Conservation (phyloP, 1,140 invertebrate species). For the Trichonephila clavata region DNA sequence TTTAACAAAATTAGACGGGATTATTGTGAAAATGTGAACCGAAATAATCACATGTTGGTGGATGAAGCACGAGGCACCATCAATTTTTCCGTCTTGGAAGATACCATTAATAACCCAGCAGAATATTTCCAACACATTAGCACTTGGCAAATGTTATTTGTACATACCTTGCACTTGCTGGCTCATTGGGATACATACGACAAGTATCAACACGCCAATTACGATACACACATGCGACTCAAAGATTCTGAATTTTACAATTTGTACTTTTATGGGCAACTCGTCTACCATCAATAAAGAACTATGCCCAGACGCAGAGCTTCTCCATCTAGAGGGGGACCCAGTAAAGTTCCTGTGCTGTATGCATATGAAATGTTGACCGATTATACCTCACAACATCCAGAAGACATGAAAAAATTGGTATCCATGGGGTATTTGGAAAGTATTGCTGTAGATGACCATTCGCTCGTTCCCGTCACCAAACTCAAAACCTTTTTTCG, state of each 20-base stretch:
- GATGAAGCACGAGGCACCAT: too few species aligned
- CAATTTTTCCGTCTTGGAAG: too few species aligned
- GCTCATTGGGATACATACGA: constrained; percentile 54
- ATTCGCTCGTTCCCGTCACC: not conserved
- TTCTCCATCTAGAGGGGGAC: too few species aligned
- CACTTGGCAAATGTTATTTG: constrained; percentile 36
- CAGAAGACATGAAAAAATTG: not conserved
- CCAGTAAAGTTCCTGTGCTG: not conserved
- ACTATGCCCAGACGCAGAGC: too few species aligned
- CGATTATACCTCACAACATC: not conserved
- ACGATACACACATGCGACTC: constrained; percentile 43
- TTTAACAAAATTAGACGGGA: too few species aligned
- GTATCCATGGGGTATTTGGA: not conserved
- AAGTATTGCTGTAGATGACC: not conserved
- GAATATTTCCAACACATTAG: not conserved
- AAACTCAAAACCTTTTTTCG: constrained; percentile 19
- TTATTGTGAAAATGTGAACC: too few species aligned
- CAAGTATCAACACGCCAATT: constrained; percentile 48
- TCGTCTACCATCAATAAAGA: too few species aligned
- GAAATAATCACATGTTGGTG: too few species aligned
- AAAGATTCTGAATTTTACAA: constrained; percentile 52
- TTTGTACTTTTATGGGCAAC: too few species aligned
- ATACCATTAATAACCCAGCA: too few species aligned
- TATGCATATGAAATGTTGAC: not conserved
- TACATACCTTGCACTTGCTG: constrained; percentile 16